Percentiles rank a stretch among this genome's conserved stretches.
Conservation (phyloP, 2,797 vertebrate species). For the Pipistrellus pygmaeus region DNA sequence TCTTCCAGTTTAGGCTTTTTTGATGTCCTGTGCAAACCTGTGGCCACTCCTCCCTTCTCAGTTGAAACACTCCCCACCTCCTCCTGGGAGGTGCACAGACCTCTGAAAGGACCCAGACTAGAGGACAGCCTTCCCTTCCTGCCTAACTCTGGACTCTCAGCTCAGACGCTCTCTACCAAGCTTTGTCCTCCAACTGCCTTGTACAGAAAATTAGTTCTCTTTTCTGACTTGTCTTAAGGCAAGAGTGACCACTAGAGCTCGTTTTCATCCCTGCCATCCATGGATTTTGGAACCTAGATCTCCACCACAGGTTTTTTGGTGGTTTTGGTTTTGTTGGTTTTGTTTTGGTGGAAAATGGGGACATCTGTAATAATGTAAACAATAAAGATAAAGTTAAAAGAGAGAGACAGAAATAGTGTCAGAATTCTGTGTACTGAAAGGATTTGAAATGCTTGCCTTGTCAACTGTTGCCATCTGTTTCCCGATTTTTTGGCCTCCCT, state of each 20-base stretch:
- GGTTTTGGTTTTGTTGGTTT: neutral
- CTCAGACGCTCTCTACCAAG: neutral
- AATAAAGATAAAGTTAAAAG: too few species aligned
- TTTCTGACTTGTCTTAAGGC: neutral
- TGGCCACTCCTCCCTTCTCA: neutral
- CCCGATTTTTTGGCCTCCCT: neutral
- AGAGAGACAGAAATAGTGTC: neutral
- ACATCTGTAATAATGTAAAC: too few species aligned
- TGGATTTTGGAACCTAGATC: neutral
- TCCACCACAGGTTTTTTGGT: neutral
- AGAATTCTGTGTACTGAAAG: neutral
- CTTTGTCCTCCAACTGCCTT: neutral
- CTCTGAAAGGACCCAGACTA: conserved; percentile 26
- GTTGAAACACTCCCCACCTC: conserved; percentile 32
- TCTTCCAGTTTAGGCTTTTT: neutral
- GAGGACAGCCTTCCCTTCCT: neutral
- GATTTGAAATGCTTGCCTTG: neutral
- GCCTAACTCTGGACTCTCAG: neutral
- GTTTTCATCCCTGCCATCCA: neutral
- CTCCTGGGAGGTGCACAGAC: neutral
- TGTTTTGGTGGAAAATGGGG: neutral
- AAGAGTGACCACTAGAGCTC: neutral
- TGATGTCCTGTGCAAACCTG: neutral
- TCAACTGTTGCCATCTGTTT: neutral
- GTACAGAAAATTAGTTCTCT: neutral